Evolutionary conservation across 2,797 vertebrate species (phyloP), one percentile per base, ranked within the genome.

Genomic region (Tragelaphus oryx): DNA sequence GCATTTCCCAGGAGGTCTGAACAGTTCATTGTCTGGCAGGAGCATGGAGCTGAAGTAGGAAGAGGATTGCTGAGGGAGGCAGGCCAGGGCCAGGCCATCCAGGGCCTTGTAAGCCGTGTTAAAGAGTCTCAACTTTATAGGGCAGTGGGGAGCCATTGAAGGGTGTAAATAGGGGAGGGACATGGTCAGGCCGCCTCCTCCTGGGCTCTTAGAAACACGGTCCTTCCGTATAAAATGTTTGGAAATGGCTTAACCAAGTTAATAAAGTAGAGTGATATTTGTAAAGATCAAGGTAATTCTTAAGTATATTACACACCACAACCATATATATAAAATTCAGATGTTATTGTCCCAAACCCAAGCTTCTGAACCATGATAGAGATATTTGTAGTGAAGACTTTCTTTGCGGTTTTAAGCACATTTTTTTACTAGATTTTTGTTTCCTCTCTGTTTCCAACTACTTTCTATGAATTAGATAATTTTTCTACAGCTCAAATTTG

Each of bases 221-320:
- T 94, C 89, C 95, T 96, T 90, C 84, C 89, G 80, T 90, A 97
- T 97, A 97, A 97, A 97, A 95, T 92, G 92, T 87, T 94, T 94
- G n/a, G 95, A 95, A 97, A 96, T 92, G 60, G 89, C 87, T 96
- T 97, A 95, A 95, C 95, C 90, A 48, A 92, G 93, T 97, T 97
- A 96, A 97, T 97, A 97, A 97, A 96, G 89, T 94, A 96, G 96
- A 96, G 94, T 94, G 97, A 97, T 96, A 97, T 97, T 97, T 97
- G 87, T 93, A 95, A 96, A 97, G 96, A 96, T 96, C 97, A 97
- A 97, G 94, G 96, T 96, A 95, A 95, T 96, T 96, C 93, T 91
- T 91, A 93, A 96, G 93, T 89, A 96, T 95, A 96, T 96, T 89
- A 82, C 62, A 95, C 91, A 93, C 94, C 84, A 76, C 79, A 89